Base-by-base conservation (phyloP, 1,140 invertebrate species). In the Drosophila auraria region DNA sequence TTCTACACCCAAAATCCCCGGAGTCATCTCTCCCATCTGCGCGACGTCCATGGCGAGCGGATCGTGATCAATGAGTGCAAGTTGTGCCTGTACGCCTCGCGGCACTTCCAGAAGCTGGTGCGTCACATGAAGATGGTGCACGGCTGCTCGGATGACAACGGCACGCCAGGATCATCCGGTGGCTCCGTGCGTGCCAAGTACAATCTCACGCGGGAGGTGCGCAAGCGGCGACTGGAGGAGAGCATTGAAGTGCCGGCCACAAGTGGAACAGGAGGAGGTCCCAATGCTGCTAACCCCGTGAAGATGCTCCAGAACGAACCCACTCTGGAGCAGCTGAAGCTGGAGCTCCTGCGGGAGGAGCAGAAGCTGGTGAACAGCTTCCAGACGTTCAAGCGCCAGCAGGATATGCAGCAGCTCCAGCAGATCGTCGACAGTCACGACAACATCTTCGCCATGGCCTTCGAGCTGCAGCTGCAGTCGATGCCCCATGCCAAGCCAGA, bases 31-130 rank as follows among this genome's bases (percentile, higher is more conserved):
- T 95, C 96, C 78, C 97, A 98, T 92, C 94, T 96, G 61, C 95
- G 95, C 40, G 96, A 97, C 92, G 95, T 95, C 23, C 97, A 98
- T 93, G 95, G 95, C 50, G 95, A 96, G 79, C 95, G 95, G 78
- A 94, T 97, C 49, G 96, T 95, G 77, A 97, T 98, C 60, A 97
- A 96, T 91, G 95, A 97, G 80, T 98, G 97, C 90, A 95, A 95
- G 15, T 93, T 95, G 62, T 98, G 97, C 93, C 94, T 97, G 54
- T 98, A 98, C 93, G 97, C 97, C 8, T 97, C 97, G n/a, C 95
- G 95, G 62, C 96, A 97, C 92, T 96, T 96, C 81, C 97, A 97
- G 83, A 98, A 98, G 93, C 93, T 98, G 42, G 94, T 96, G 57
- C 94, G 97, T 60, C 97, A 98, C 93, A 94, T 96, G 78, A 96